Evolutionary conservation across 2,113 vertebrate genomes (phyloP).

Genomic region (Burhinus bistriatus): DNA sequence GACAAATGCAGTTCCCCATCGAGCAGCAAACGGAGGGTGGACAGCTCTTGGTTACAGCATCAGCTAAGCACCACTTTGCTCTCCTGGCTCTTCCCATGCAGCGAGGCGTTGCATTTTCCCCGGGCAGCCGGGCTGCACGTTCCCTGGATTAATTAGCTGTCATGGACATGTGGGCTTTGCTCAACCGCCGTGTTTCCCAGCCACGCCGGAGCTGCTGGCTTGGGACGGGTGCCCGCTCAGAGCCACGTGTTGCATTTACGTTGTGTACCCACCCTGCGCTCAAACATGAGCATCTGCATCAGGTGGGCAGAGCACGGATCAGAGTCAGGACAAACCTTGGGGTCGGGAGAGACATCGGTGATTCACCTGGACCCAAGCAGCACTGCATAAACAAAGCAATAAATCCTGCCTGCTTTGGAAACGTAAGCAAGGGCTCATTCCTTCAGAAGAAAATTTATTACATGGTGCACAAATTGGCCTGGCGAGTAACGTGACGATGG

Average conservation of each 20-base stretch:
- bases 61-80: not conserved
- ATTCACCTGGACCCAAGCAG: not conserved
- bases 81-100: not conserved
- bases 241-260: not conserved
- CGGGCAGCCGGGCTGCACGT: not conserved
- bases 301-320: not conserved
- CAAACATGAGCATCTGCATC: accelerated
- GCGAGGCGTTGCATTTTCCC: not conserved
- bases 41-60: not conserved
- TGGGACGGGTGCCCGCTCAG: accelerated
- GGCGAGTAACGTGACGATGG: accelerated
- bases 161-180: not conserved
- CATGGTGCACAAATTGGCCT: not conserved
- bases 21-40: not conserved
- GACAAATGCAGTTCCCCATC: not conserved
- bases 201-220: not conserved
- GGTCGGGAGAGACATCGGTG: accelerated
- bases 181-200: not conserved
- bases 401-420: not conserved
- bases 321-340: not conserved
- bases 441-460: not conserved
- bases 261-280: not conserved
- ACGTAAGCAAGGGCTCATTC: not conserved
- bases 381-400: not conserved
- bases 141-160: not conserved